These are phyloP conservation scores for Monopis laevigella DNA, from an alignment of 2,888 invertebrate species.

Conservation along the genomic window DNA sequence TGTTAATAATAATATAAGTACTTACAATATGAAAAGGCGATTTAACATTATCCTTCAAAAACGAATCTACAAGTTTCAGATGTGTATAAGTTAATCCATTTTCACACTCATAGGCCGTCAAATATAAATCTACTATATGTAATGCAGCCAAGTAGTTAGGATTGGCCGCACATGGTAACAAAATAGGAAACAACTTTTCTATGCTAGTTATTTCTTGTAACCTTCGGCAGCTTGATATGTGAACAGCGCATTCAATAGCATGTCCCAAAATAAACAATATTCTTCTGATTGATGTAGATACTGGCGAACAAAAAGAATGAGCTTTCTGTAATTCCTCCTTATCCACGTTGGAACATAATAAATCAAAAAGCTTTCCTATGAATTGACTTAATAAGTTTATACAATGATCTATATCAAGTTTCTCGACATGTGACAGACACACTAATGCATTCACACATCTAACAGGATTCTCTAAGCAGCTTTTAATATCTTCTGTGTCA, in stretches of 20 bases:
- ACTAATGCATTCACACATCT: slow-evolving; percentile 57
- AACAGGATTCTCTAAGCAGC: slow-evolving; percentile 41
- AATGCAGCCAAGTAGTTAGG: slow-evolving; percentile 56
- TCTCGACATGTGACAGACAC: slow-evolving; percentile 66
- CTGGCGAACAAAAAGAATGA: slow-evolving; percentile 35
- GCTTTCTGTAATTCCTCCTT: slow-evolving; percentile 31
- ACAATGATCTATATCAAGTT: slow-evolving; percentile 41
- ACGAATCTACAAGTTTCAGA: slow-evolving; percentile 55
- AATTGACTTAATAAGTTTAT: slow-evolving; percentile 39
- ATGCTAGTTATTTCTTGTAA: slow-evolving; percentile 53
- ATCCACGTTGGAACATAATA: slow-evolving; percentile 37
- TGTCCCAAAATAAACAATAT: slow-evolving; percentile 65
- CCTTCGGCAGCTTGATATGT: slow-evolving; percentile 57
- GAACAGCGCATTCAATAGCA: slow-evolving; percentile 68
- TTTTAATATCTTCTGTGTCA: slow-evolving; percentile 35
- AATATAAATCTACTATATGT: slow-evolving; percentile 62
- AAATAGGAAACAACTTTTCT: slow-evolving; percentile 41
- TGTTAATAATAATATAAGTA: slow-evolving; percentile 18
- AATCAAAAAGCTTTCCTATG: slow-evolving; percentile 32
- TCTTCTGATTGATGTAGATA: slow-evolving; percentile 43
- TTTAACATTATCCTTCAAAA: slow-evolving; percentile 69
- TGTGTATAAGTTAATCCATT: slow-evolving; percentile 45
- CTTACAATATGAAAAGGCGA: slow-evolving; percentile 76
- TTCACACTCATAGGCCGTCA: slow-evolving; percentile 56
- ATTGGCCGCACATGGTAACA: slow-evolving; percentile 52